A percentile compares a stretch with the other conserved stretches of the same genome.
These are phyloP conservation scores for Micrasema longulum DNA, from an alignment of 1,140 invertebrate species.

Conservation along the genomic window DNA sequence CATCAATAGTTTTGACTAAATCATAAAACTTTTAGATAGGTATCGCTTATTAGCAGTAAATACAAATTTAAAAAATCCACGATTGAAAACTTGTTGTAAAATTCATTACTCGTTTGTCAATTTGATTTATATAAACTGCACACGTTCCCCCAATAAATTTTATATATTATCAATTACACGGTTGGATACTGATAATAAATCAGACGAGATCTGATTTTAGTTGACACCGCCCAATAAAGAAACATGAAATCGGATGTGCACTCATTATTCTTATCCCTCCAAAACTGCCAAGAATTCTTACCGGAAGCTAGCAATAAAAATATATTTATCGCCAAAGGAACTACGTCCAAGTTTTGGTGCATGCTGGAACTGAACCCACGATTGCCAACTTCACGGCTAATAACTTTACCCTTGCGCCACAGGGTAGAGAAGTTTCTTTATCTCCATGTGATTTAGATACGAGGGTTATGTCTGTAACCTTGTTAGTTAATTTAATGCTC, in stretches of 20 bases:
- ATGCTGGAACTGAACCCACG: background rate
- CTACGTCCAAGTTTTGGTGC: background rate
- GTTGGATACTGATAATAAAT: conserved; percentile 18
- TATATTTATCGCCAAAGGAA: conserved; percentile 47
- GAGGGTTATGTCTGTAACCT: background rate
- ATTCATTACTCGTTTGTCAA: too few species aligned
- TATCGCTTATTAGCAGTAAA: too few species aligned
- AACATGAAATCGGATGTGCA: conserved; percentile 26
- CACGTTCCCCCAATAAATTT: background rate
- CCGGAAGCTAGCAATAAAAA: conserved; percentile 50
- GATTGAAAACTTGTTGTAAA: too few species aligned
- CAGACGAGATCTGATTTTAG: conserved; percentile 7
- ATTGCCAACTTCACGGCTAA: conserved; percentile 47
- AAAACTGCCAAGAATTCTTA: conserved; percentile 21
- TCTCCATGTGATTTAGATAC: conserved; percentile 2
- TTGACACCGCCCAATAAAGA: conserved; percentile 36
- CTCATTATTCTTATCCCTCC: conserved; percentile 36
- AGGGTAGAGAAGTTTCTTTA: background rate
- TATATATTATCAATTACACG: conserved; percentile 3
- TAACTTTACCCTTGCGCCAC: conserved; percentile 35
- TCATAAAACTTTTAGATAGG: too few species aligned
- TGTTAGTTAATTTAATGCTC: background rate
- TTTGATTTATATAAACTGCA: too few species aligned
- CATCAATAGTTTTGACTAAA: too few species aligned
- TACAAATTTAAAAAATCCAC: too few species aligned